Conservation (phyloP, 2,797 vertebrate species). For the Sebastes wilsoni region DNA sequence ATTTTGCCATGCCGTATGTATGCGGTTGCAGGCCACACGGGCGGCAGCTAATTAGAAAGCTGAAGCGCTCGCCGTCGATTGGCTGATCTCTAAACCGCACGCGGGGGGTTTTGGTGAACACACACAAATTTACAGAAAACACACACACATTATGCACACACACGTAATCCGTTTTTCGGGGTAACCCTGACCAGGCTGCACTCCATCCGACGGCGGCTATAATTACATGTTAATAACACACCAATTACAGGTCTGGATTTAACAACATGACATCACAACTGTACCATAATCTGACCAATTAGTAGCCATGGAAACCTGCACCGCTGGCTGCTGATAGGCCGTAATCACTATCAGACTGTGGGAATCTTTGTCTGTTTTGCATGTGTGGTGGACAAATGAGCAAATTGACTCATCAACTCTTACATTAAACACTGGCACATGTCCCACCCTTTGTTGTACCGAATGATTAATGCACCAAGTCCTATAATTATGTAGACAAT, state of each 20-base stretch:
- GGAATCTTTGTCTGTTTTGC: slow-evolving; percentile 33
- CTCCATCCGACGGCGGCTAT: slow-evolving; percentile 28
- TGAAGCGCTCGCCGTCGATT: slow-evolving; percentile 31
- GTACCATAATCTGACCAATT: slow-evolving; percentile 68
- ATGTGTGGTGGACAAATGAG: slow-evolving; percentile 2
- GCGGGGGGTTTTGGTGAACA: slow-evolving; percentile 27
- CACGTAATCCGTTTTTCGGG: slow-evolving; percentile 19
- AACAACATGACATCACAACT: slow-evolving; percentile 70
- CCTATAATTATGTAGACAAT: neutral
- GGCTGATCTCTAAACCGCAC: slow-evolving; percentile 49
- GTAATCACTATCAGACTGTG: slow-evolving; percentile 56
- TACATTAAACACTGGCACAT: slow-evolving; percentile 6
- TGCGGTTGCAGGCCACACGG: slow-evolving; percentile 46
- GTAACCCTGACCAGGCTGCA: slow-evolving; percentile 33
- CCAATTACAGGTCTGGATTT: slow-evolving; percentile 63
- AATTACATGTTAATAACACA: slow-evolving; percentile 72
- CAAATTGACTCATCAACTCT: slow-evolving; percentile 7
- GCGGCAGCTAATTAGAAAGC: slow-evolving; percentile 61
- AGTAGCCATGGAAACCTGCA: slow-evolving; percentile 57
- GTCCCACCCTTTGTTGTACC: neutral
- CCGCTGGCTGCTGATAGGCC: slow-evolving; percentile 22
- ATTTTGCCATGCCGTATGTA: slow-evolving; percentile 7
- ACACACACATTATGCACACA: neutral
- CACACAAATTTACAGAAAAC: slow-evolving; percentile 10
- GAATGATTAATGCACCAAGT: neutral